Evolutionary conservation across 2,113 vertebrate species (phyloP).

Genomic region (Eulemur macaco): DNA sequence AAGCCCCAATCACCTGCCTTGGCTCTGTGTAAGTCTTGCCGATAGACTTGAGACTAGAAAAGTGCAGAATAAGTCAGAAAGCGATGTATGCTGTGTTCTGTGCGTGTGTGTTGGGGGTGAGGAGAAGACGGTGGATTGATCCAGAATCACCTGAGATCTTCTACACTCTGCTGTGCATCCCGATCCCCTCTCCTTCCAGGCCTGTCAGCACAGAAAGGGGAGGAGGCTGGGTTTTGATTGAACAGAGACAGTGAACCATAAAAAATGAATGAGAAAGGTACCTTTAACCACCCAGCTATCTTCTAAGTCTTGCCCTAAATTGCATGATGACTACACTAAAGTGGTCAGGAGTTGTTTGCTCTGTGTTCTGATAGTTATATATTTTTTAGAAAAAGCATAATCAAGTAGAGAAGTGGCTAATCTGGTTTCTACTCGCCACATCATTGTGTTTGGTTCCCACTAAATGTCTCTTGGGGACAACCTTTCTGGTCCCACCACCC

Average conservation of each 20-base stretch:
- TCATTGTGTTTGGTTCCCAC: background rate
- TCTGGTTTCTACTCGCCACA: background rate
- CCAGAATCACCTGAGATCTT: background rate
- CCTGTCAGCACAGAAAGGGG: background rate
- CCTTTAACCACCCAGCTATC: background rate
- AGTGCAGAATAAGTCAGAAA: background rate
- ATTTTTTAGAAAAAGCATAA: background rate
- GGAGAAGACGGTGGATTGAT: background rate
- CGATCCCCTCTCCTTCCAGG: background rate
- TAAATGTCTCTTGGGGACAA: background rate
- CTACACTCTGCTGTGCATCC: background rate
- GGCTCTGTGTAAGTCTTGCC: background rate
- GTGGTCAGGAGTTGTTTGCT: background rate
- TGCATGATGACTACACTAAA: background rate
- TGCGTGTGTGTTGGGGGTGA: background rate
- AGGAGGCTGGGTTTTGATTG: background rate
- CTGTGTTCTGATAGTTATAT: background rate
- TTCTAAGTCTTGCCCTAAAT: background rate
- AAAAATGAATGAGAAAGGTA: background rate
- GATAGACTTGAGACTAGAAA: background rate
- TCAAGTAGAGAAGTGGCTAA: background rate
- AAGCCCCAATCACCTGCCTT: background rate
- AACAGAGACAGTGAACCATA: background rate
- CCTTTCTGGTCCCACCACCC: background rate
- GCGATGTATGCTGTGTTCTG: background rate